Conservation (phyloP, 2,113 vertebrate species). For the Zeus faber region DNA sequence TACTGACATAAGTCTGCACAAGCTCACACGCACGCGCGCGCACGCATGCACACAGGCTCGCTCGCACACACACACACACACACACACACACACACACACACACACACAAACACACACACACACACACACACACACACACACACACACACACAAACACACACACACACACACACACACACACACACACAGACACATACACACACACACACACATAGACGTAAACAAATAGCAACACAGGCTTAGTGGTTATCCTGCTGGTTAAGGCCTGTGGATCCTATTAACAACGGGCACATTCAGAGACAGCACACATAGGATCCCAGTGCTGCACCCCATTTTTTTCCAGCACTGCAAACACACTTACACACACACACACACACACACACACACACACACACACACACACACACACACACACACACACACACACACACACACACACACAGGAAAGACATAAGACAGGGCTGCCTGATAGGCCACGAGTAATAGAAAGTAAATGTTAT, state of each 20-base stretch:
- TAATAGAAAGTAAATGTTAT: conserved; percentile 50
- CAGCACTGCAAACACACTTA: not conserved
- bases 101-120: too few relatives aligned
- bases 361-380: conserved; percentile 12
- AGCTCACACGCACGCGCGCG: too few relatives aligned
- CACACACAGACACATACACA: too few relatives aligned
- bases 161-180: too few relatives aligned
- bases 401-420: conserved; percentile 18
- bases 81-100: too few relatives aligned
- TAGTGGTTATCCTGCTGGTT: conserved; percentile 65
- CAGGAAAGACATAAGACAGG: conserved; percentile 23
- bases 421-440: conserved; percentile 13
- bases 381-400: conserved; percentile 16
- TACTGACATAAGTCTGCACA: too few relatives aligned
- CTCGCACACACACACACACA: too few relatives aligned
- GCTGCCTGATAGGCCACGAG: conserved; percentile 37
- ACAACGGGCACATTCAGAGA: conserved; percentile 42
- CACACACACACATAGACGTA: too few relatives aligned
- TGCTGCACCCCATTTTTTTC: conserved; percentile 28
- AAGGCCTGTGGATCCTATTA: conserved; percentile 68
- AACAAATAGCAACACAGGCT: conserved; percentile 48
- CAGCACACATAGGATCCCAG: conserved; percentile 42
- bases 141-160: too few relatives aligned
- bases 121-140: too few relatives aligned
- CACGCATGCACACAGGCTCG: too few relatives aligned